Base-by-base conservation (phyloP, 2,888 invertebrate genomes). In the Drosophila siamana region DNA sequence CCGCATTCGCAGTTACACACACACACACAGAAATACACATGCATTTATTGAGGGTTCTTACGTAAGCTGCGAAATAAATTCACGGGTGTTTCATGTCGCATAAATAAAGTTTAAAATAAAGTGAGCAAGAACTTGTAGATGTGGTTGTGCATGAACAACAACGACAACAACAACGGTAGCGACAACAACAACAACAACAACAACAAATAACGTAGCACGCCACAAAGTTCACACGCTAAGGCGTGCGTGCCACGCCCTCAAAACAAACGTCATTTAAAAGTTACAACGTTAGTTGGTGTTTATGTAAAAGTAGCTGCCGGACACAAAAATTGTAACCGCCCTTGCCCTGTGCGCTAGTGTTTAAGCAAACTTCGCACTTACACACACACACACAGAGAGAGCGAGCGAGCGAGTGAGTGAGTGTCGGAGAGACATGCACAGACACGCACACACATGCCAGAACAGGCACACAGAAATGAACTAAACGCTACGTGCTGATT, bases 231-330 rank as follows among this genome's bases (percentile, higher is more conserved):
- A 77, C 84, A 86, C 83, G 86, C 86, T 77, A 80, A 84, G 69
- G 76, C 83, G 81, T 67, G 57, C 55, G 67, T 61, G 71, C 74
- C 70, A 75, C 76, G 75, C 74, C 65, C 75, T 75, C 66, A 77
- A 78, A 86, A 74, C 85, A 87, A 84, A 87, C 85, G 88, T 87
- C 87, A 87, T 87, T 84, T 87, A 78, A 87, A 84, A 84, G 88
- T 84, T 84, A 85, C 74, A 86, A 71, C 82, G 85, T 82, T 81
- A 85, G 85, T 83, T 87, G 83, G 75, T 87, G 81, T 84, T 83
- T 83, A 83, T 81, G 81, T 81, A 79, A 81, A 81, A 81, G 81
- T 83, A 69, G 86, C 81, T 79, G 75, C 63, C 70, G 76, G 74
- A 56, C 52, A 61, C 73, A 72, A 72, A 64, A 72, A 72, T 70